These are phyloP conservation scores for Drosophila funebris DNA, from an alignment of 1,140 invertebrate species.

Conservation along the genomic window DNA sequence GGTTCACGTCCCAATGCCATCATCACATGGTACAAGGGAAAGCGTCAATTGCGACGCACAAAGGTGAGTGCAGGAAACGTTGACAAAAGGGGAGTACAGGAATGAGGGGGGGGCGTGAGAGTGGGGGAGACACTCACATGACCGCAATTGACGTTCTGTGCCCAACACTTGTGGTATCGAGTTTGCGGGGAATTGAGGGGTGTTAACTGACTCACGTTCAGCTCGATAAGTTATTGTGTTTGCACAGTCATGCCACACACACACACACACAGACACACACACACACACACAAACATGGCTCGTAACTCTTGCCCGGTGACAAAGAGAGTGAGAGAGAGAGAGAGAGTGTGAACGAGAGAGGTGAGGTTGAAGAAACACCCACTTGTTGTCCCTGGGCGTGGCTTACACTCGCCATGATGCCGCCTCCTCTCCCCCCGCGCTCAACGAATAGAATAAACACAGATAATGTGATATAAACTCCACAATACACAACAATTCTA, in stretches of 20 bases:
- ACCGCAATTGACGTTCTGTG: conserved; percentile 70
- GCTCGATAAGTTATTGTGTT: conserved; percentile 81
- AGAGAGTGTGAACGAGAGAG: neutral
- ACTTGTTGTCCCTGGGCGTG: conserved; percentile 78
- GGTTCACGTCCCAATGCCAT: conserved; percentile 93
- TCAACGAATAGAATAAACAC: conserved; percentile 73
- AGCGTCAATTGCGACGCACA: conserved; percentile 89
- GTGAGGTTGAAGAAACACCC: conserved; percentile 33
- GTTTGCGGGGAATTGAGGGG: neutral
- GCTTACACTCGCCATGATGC: conserved; percentile 54
- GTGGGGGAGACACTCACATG: conserved; percentile 36
- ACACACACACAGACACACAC: conserved; percentile 57
- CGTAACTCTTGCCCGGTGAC: conserved; percentile 54
- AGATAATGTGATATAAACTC: conserved; percentile 83
- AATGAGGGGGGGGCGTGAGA: conserved; percentile 12
- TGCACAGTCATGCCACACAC: conserved; percentile 75
- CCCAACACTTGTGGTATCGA: conserved; percentile 23
- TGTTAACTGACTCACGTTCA: conserved; percentile 77
- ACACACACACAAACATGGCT: conserved; percentile 62
- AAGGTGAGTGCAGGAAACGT: conserved; percentile 85
- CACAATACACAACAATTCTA: conserved; percentile 63
- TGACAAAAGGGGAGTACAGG: neutral
- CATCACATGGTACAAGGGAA: conserved; percentile 95
- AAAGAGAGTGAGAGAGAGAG: neutral
- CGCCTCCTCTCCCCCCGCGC: conserved; percentile 7